Evolutionary conservation across 2,888 invertebrate genomes (phyloP).

Genomic region (Plemyria rubiginata): DNA sequence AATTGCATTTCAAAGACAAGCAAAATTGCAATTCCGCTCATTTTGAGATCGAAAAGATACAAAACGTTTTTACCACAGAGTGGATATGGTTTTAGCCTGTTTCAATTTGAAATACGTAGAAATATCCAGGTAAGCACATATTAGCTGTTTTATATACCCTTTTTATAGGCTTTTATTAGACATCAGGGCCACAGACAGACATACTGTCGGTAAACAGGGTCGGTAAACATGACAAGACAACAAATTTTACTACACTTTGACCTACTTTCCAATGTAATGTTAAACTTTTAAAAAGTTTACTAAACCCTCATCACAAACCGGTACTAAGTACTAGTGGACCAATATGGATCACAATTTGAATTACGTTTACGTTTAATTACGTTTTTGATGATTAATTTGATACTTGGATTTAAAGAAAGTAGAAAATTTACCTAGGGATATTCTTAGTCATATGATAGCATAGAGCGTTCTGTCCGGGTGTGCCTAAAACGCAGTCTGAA

Average conservation of each 20-base stretch:
- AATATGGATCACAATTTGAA: neutral
- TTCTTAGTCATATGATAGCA: too few species aligned
- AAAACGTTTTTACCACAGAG: conserved; percentile 17
- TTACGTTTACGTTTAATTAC: too few species aligned
- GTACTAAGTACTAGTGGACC: neutral
- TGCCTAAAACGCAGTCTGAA: too few species aligned
- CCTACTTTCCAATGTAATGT: neutral
- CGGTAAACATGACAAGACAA: neutral
- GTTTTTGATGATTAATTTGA: neutral
- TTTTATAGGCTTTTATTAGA: conserved; percentile 7
- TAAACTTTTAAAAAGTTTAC: neutral
- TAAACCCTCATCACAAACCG: neutral
- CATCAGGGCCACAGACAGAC: conserved; percentile 1
- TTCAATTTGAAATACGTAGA: conserved; percentile 14
- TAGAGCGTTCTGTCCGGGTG: too few species aligned
- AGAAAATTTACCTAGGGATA: too few species aligned
- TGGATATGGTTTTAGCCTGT: neutral
- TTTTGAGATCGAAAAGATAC: conserved; percentile 25
- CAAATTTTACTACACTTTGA: neutral
- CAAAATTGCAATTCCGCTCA: conserved; percentile 11
- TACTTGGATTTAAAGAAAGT: neutral
- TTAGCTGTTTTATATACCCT: conserved; percentile 6
- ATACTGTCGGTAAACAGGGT: too few species aligned
- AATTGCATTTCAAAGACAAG: conserved; percentile 24
- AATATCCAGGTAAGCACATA: conserved; percentile 6